Evolutionary conservation across 2,113 vertebrate species (phyloP).

Genomic region (Hipposideros armiger): DNA sequence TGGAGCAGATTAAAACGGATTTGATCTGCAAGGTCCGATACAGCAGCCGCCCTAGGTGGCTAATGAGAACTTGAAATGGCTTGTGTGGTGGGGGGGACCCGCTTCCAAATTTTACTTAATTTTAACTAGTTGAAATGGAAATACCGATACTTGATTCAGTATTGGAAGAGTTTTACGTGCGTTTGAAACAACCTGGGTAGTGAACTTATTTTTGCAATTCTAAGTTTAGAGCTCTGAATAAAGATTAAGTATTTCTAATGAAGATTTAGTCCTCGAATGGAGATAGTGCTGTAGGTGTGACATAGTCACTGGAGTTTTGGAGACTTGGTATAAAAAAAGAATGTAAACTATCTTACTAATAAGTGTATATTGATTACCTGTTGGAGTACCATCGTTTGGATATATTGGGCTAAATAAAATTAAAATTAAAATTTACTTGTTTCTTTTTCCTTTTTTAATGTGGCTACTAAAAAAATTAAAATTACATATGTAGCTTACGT

Average conservation of each 20-base stretch:
- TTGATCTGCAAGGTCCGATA: neutral
- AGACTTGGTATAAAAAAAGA: neutral
- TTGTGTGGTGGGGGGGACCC: rapidly evolving
- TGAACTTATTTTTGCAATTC: neutral
- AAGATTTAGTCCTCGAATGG: neutral
- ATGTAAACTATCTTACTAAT: neutral
- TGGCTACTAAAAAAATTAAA: neutral
- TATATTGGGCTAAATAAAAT: neutral
- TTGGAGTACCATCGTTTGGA: neutral
- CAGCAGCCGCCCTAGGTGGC: too few species aligned
- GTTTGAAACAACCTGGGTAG: neutral
- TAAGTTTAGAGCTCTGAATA: neutral
- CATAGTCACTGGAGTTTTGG: neutral
- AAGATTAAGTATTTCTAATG: neutral
- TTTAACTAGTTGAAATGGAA: neutral
- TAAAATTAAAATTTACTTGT: neutral
- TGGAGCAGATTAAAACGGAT: neutral
- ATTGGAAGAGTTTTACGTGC: neutral
- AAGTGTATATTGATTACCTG: neutral
- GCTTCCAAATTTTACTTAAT: neutral
- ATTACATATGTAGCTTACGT: neutral
- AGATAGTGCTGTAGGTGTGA: neutral
- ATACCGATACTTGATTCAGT: neutral
- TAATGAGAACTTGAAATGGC: neutral
- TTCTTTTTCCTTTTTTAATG: neutral